Conservation (phyloP, 2,888 invertebrate species). For the Plebejus argus region DNA sequence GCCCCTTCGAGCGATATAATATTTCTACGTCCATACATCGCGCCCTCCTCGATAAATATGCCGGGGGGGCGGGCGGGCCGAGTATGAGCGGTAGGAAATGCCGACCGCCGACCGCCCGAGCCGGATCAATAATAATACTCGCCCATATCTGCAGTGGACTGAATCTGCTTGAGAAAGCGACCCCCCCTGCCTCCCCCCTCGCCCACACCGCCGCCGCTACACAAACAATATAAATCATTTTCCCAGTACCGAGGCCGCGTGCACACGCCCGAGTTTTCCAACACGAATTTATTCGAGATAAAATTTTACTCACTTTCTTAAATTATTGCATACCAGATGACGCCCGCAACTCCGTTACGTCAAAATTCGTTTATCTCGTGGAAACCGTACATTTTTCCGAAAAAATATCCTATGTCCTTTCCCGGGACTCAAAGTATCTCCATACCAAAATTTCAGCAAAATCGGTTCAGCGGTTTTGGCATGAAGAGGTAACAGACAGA, state of each 20-base stretch:
- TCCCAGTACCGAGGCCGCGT: constrained; percentile 65
- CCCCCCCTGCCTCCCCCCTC: constrained; percentile 50
- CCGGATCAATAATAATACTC: constrained; percentile 81
- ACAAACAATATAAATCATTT: constrained; percentile 80
- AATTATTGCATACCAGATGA: no score
- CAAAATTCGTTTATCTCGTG: no score
- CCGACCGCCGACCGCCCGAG: constrained; percentile 67
- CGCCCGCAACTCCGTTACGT: no score
- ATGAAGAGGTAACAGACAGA: no score
- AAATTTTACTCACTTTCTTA: background rate
- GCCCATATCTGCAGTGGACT: constrained; percentile 80
- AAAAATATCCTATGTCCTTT: no score
- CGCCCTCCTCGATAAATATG: constrained; percentile 71
- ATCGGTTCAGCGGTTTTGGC: no score
- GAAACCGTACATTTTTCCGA: no score
- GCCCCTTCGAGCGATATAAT: constrained; percentile 67
- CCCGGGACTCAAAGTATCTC: no score
- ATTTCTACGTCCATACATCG: constrained; percentile 67
- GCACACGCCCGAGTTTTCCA: constrained; percentile 50
- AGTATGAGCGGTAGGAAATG: constrained; percentile 76
- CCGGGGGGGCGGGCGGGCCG: constrained; percentile 59
- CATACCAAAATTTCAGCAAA: no score
- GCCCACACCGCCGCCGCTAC: constrained; percentile 53
- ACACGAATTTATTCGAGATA: background rate
- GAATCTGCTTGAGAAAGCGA: constrained; percentile 76